A percentile compares a stretch with the other conserved stretches of the same genome.
phyloP scores from a whole-genome alignment of 2,797 vertebrate genomes.

The Bradypodion ventrale region DNA sequence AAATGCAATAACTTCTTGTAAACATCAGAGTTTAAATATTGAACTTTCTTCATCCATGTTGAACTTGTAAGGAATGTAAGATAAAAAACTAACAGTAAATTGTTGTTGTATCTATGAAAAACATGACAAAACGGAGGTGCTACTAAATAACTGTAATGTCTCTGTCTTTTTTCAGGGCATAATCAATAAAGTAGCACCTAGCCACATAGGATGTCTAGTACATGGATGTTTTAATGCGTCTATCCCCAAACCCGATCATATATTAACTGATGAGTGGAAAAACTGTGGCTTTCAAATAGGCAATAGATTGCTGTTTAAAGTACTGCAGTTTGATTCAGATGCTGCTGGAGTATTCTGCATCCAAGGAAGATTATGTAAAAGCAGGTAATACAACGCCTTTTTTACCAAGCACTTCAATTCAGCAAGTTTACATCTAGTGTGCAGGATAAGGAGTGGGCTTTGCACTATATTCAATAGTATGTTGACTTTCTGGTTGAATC shows the following conservation, averaged over 20 bases:
- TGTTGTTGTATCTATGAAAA: not conserved
- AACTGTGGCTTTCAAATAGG: conserved; percentile 82
- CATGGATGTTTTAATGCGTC: conserved; percentile 96
- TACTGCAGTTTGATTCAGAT: conserved; percentile 89
- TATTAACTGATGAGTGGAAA: conserved; percentile 84
- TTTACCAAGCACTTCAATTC: not conserved
- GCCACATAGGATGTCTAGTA: conserved; percentile 92
- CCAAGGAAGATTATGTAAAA: conserved; percentile 82
- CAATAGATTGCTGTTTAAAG: conserved; percentile 86
- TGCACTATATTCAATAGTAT: too few species aligned
- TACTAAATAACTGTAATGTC: not conserved
- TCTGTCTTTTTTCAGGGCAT: conserved; percentile 78
- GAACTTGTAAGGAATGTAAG: not conserved
- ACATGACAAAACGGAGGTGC: not conserved
- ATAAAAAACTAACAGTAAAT: not conserved
- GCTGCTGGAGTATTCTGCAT: conserved; percentile 90
- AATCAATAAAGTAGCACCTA: conserved; percentile 91
- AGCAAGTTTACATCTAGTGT: not conserved
- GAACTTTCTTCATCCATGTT: not conserved
- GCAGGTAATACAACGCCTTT: conserved; percentile 67
- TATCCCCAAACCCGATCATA: conserved; percentile 85
- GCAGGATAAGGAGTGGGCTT: not conserved
- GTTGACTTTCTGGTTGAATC: too few species aligned
- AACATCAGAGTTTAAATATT: too few species aligned
- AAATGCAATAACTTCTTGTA: not conserved